A percentile compares a stretch with the other conserved stretches of the same genome.
phyloP scores from a whole-genome alignment of 2,113 vertebrate genomes.

The Hyla sarda region DNA sequence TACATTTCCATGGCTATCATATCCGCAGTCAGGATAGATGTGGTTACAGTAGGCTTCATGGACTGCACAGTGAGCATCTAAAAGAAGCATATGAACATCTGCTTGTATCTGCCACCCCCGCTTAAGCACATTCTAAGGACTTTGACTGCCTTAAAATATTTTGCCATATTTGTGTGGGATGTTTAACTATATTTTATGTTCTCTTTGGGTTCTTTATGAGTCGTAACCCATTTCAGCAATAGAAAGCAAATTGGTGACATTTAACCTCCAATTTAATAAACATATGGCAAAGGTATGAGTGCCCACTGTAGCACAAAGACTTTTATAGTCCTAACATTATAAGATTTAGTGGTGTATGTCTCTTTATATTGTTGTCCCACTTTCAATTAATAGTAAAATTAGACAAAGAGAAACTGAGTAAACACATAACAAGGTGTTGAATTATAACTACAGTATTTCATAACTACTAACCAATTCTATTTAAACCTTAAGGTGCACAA shows the following conservation, averaged over 20 bases:
- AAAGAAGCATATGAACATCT: conserved; percentile 35
- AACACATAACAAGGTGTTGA: too few relatives aligned
- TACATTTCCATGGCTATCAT: conserved; percentile 46
- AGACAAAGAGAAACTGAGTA: too few relatives aligned
- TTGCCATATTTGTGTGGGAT: conserved; percentile 31
- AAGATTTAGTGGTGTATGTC: too few relatives aligned
- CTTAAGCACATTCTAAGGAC: not conserved
- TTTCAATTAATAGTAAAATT: too few relatives aligned
- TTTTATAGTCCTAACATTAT: too few relatives aligned
- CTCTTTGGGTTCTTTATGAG: not conserved
- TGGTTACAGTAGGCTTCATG: conserved; percentile 23
- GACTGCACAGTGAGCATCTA: conserved; percentile 18
- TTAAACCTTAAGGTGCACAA: too few relatives aligned
- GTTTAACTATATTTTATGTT: conserved; percentile 1
- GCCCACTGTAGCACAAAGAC: not conserved
- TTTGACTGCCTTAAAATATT: conserved; percentile 8
- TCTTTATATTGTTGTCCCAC: too few relatives aligned
- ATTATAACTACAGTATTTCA: too few relatives aligned
- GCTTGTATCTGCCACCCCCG: not conserved
- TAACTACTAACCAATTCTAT: too few relatives aligned
- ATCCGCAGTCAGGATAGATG: conserved; percentile 42
- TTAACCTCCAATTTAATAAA: not conserved
- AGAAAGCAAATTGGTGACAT: not conserved
- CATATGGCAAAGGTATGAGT: not conserved
- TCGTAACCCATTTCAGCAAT: not conserved